Conservation (phyloP, 2,113 vertebrate species). For the Macquaria australasica region DNA sequence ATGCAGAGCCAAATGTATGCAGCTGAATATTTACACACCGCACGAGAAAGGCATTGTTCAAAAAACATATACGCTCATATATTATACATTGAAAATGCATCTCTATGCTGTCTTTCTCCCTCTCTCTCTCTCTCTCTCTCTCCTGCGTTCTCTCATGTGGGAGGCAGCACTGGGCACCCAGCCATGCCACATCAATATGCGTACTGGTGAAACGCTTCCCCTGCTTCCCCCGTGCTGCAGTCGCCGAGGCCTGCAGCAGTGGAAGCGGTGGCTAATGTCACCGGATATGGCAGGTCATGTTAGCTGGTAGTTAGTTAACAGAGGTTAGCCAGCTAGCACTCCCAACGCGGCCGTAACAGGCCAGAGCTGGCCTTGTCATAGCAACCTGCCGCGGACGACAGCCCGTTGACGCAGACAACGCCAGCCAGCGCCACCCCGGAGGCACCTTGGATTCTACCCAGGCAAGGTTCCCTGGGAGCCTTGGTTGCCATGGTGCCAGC, state of each 20-base stretch:
- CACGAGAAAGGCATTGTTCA: conserved; percentile 60
- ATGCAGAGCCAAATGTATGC: conserved; percentile 46
- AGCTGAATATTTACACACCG: conserved; percentile 71
- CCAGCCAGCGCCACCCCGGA: conserved; percentile 79
- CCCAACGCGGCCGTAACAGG: conserved; percentile 26
- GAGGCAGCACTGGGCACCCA: conserved; percentile 81
- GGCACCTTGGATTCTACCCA: conserved; percentile 84
- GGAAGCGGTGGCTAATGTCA: conserved; percentile 66
- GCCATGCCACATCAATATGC: conserved; percentile 85
- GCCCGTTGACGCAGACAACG: conserved; percentile 66
- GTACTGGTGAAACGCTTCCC: conserved; percentile 75
- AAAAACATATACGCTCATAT: conserved; percentile 74
- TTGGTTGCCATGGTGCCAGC: conserved; percentile 86
- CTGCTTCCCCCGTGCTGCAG: conserved; percentile 52
- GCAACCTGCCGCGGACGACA: conserved; percentile 65
- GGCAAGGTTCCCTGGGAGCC: conserved; percentile 83
- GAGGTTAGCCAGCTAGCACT: conserved; percentile 61
- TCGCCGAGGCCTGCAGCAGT: conserved; percentile 54
- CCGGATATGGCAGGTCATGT: conserved; percentile 68
- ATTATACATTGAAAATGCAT: conserved; percentile 71
- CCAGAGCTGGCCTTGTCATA: conserved; percentile 48
- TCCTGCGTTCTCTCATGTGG: conserved; percentile 74
- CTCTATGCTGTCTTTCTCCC: conserved; percentile 61
- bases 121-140: conserved; percentile 61
- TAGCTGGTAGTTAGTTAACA: conserved; percentile 71